Evolutionary conservation across 1,140 invertebrate genomes (phyloP).

Genomic region (Colletes gigas): DNA sequence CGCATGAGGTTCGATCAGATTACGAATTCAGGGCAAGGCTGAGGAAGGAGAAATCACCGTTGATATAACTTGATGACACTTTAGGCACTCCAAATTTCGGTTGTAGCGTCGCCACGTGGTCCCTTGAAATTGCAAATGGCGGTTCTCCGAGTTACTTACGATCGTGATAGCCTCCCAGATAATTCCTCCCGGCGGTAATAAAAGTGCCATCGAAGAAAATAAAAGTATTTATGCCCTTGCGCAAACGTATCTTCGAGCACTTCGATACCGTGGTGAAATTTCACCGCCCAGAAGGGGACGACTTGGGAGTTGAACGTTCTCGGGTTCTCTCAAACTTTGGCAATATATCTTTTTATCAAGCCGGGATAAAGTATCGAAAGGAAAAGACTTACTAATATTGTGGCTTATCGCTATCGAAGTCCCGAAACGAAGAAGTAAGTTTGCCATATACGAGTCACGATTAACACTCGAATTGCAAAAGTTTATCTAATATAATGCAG

Average conservation of each 20-base stretch:
- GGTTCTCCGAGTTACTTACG: slow-evolving; percentile 2
- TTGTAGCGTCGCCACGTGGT: not conserved
- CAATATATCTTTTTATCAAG: slow-evolving; percentile 50
- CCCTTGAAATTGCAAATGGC: not conserved
- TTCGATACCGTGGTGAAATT: not conserved
- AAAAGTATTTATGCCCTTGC: slow-evolving; percentile 45
- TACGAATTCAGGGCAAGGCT: no score
- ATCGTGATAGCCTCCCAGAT: slow-evolving; percentile 1
- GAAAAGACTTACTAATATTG: slow-evolving; percentile 38
- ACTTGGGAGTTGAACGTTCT: slow-evolving; percentile 4
- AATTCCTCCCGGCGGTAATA: slow-evolving; percentile 60
- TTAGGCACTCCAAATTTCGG: not conserved
- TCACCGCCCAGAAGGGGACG: not conserved
- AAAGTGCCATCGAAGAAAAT: slow-evolving; percentile 53
- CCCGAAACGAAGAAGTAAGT: not conserved
- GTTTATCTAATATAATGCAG: not conserved
- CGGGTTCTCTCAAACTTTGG: slow-evolving; percentile 15
- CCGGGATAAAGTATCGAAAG: slow-evolving; percentile 5
- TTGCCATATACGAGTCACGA: not conserved
- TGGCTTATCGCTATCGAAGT: slow-evolving; percentile 22
- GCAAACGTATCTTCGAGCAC: not conserved
- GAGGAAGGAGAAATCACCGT: not conserved
- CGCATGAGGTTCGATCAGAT: no score
- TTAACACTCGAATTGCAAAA: slow-evolving; percentile 9
- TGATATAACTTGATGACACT: not conserved